These are phyloP conservation scores for Dysidea cf. avara DNA, from an alignment of 37 sponge, comb jelly and placozoan species.

Conservation along the genomic window DNA sequence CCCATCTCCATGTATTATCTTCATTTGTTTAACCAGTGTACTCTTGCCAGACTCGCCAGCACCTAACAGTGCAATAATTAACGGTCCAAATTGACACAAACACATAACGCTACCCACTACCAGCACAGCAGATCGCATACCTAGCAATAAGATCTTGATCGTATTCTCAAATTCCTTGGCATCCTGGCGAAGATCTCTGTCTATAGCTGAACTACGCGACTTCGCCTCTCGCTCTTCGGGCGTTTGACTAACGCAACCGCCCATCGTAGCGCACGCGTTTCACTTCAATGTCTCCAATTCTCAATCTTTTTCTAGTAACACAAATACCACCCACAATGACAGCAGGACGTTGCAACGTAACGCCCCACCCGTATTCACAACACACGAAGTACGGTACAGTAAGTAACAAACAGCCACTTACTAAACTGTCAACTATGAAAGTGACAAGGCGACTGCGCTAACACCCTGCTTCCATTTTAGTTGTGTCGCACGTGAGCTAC, in stretches of 20 bases:
- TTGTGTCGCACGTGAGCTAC: no score
- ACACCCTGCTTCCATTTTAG: no score
- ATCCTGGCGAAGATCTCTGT: conserved; percentile 73
- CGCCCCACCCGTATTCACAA: no score
- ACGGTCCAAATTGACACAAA: neutral
- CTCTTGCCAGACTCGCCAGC: conserved; percentile 99
- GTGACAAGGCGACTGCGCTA: no score
- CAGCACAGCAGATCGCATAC: conserved; percentile 30
- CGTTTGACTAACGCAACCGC: conserved; percentile 59
- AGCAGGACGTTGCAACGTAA: no score
- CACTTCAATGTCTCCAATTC: no score
- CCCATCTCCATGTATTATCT: conserved; percentile 97
- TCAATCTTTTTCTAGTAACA: no score
- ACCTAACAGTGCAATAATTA: conserved; percentile 48
- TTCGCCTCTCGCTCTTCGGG: conserved; percentile 85
- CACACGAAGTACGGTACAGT: no score
- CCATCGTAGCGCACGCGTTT: conserved; percentile 60
- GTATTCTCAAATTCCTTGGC: conserved; percentile 76
- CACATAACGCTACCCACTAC: neutral
- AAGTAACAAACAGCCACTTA: no score
- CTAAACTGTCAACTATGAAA: no score
- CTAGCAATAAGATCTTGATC: conserved; percentile 91
- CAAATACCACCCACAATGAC: no score
- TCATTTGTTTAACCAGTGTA: conserved; percentile 98
- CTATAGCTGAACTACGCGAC: conserved; percentile 70